Base-by-base conservation (phyloP, 2,797 vertebrate species). In the Clarias pachynema region DNA sequence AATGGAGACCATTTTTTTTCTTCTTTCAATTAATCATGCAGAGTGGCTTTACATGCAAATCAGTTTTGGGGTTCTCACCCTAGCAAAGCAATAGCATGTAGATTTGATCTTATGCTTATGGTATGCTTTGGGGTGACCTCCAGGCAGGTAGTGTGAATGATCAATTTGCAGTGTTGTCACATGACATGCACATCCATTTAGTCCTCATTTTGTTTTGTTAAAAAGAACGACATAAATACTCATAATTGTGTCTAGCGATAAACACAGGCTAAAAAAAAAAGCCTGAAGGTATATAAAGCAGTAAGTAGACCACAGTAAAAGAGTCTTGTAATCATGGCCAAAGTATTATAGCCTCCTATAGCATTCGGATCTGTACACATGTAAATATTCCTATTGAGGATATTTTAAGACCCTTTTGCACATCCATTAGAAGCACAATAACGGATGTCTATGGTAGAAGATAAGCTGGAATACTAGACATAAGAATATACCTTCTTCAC, bases 91-190 rank as follows among this genome's bases (percentile, higher is more conserved):
- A 49, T 10, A 12, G 44, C 40, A 44, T 44, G 40, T 12, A 12
- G 44, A 49, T 72, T 72, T 72, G 22, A 40, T 1, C 7, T 18
- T 37, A 69, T 37, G 16, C 31, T 69, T 34, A 69, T 10, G 1
- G 66, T 22, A n/a, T 22, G 31, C 10, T 69, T 20, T 37, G 34
- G 92, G 95, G 93, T 90, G 93, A 93, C 88, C 89, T 90, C 93
- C 94, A 92, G 94, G 93, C 88, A 93, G 92, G 91, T 88, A 85
- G 93, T 93, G 93, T 94, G 93, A 93, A 90, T 92, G 91, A 94
- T 93, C 92, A 93, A 92, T 94, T 93, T 91, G 92, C 91, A 89
- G 91, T 91, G 93, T 94, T 91, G 93, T 94, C 93, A 94, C 93
- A 94, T 93, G 92, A 93, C 93, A 93, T 92, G 91, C 91, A 91